Percentiles rank a stretch among this genome's conserved stretches.
Conservation (phyloP, 2,797 vertebrate species). For the Tadarida brasiliensis region DNA sequence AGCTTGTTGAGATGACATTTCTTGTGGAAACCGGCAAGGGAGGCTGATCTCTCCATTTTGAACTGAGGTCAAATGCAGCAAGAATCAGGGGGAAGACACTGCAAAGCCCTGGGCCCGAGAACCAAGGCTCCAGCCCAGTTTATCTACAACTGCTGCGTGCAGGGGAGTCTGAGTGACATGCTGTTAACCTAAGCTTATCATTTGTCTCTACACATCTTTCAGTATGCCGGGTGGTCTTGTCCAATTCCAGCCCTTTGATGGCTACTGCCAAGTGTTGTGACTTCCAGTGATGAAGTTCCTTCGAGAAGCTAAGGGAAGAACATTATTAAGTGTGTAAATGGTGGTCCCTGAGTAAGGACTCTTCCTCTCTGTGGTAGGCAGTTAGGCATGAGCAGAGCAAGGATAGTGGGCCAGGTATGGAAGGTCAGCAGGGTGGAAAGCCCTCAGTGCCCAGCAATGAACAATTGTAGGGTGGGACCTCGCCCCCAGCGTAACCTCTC, state of each 20-base stretch:
- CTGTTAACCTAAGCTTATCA: background rate
- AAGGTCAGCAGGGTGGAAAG: background rate
- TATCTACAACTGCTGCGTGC: background rate
- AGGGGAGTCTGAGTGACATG: background rate
- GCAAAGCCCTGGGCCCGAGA: background rate
- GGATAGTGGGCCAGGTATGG: background rate
- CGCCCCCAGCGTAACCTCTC: background rate
- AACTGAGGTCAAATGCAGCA: background rate
- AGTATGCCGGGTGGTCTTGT: background rate
- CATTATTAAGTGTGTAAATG: background rate
- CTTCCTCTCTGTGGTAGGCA: background rate
- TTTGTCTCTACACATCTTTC: background rate
- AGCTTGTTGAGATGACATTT: background rate
- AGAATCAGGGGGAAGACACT: background rate
- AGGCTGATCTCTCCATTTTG: background rate
- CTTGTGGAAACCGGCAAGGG: background rate
- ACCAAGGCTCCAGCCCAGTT: background rate
- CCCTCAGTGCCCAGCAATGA: background rate
- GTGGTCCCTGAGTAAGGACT: background rate
- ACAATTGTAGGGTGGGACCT: background rate
- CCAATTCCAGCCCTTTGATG: background rate
- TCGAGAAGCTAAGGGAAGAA: too few species aligned
- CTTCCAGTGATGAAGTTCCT: background rate
- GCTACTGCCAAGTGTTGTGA: background rate
- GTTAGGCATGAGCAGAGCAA: background rate